phyloP scores from a whole-genome alignment of 2,888 invertebrate species.

The Bombyx huttoni region DNA sequence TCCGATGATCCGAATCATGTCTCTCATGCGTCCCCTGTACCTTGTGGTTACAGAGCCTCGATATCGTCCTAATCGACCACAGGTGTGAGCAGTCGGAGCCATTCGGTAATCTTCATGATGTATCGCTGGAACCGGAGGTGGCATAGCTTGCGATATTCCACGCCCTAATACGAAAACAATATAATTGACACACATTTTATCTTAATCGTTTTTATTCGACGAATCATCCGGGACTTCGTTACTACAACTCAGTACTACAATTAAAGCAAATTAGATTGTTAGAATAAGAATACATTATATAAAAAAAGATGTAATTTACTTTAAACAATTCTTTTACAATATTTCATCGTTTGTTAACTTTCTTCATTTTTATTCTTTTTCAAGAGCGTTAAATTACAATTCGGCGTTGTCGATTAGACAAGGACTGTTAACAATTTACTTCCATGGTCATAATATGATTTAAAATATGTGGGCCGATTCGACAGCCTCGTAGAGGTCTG shows the following conservation, averaged over 20 bases:
- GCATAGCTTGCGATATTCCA: conserved; percentile 17
- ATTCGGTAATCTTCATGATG: conserved; percentile 39
- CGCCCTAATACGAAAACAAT: background rate
- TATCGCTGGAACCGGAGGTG: conserved; percentile 34
- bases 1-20: conserved; percentile 87
- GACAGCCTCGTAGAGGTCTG: no score
- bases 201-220: background rate
- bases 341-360: no score
- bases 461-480: no score
- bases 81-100: conserved; percentile 21
- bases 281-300: conserved; percentile 9
- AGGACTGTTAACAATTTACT: no score
- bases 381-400: no score
- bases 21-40: conserved; percentile 50
- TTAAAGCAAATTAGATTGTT: background rate
- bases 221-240: background rate
- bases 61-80: conserved; percentile 44
- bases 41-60: conserved; percentile 31
- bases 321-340: no score
- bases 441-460: no score
- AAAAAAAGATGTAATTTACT: no score
- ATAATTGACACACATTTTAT: background rate
- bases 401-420: no score
- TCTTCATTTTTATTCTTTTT: no score
- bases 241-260: background rate